Base-by-base conservation (phyloP, 2,888 invertebrate species). In the Leptinotarsa tumamoca region DNA sequence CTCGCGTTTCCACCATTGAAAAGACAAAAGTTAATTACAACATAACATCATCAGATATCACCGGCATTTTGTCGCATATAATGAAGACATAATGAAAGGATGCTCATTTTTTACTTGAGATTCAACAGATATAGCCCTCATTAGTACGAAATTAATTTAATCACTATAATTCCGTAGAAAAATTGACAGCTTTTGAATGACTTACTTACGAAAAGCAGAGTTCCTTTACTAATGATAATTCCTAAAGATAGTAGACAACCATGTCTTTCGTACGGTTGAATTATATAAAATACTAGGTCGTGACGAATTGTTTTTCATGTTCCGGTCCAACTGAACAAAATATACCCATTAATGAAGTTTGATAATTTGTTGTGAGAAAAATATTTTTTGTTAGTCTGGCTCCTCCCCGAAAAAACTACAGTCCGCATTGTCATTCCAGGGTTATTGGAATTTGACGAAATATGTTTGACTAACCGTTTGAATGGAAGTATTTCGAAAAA, bases 171-270 rank as follows among this genome's bases (percentile, higher is more conserved):
- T 75, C 77, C 74, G 75, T 75, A 76, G 78, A 77, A 79, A 79
- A 80, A 77, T 79, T 75, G 76, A 79, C 78, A 80, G 78, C 72
- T 79, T 77, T 75, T 78, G 79, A 78, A 82, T 80, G 79, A 81
- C 82, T 80, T 81, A 80, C 81, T 82, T 80, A 81, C 54, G 58
- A 70, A 3, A 17, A 15, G 51, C 21, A 33, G 17, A 23, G 70
- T 70, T 17, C 58, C 43, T 63, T 23, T 18, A 52, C 67, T 70
- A 70, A 50, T 51, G 58, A 50, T 58, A 21, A 58, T 23, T 63
- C 33, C 27, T 33, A 5, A 43, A 63, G 63, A 43, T 63, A 33
- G 58, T 63, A 27, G 27, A 21, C 27, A 15, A 43, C 21, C 23
- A 61, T 13, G 63, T 43, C 63, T 7, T 63, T 27, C 43, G n/a